Evolutionary conservation across 2,113 vertebrate species (phyloP).

Genomic region (Cranoglanis bouderius): DNA sequence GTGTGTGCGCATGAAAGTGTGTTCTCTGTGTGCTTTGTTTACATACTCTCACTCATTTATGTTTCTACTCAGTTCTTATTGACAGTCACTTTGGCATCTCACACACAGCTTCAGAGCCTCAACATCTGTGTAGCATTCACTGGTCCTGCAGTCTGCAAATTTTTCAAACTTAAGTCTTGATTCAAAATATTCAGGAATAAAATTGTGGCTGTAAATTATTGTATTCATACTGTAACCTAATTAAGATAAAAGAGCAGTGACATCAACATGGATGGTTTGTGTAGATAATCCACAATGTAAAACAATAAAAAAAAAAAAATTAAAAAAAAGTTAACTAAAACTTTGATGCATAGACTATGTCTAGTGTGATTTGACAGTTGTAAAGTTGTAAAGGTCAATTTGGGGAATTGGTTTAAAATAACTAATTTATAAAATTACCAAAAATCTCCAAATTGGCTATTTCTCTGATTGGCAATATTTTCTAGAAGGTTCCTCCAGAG

Average conservation of each 20-base stretch:
- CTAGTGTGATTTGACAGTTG: background rate
- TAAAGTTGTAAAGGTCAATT: background rate
- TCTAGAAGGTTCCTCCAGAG: background rate
- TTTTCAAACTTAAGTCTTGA: background rate
- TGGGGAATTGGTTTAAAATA: constrained; percentile 15
- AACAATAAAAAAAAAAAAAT: constrained; percentile 67
- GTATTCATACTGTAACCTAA: background rate
- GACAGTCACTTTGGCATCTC: constrained; percentile 7
- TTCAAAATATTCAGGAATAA: background rate
- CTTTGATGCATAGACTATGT: constrained; percentile 69
- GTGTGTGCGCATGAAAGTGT: constrained; percentile 53
- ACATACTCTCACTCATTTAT: constrained; percentile 57
- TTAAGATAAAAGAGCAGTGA: background rate
- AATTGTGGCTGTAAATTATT: background rate
- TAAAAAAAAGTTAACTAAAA: constrained; percentile 44
- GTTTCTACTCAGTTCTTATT: constrained; percentile 54
- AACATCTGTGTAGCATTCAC: constrained; percentile 36
- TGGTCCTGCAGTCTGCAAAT: background rate
- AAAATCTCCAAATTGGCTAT: background rate
- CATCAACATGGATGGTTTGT: constrained; percentile 59
- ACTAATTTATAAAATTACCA: background rate
- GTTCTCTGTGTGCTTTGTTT: constrained; percentile 40
- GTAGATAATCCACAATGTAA: constrained; percentile 74
- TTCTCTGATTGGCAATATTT: background rate
- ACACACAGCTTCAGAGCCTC: constrained; percentile 3